Base-by-base conservation (phyloP, 2,888 invertebrate species). In the Chelonus formosanus region DNA sequence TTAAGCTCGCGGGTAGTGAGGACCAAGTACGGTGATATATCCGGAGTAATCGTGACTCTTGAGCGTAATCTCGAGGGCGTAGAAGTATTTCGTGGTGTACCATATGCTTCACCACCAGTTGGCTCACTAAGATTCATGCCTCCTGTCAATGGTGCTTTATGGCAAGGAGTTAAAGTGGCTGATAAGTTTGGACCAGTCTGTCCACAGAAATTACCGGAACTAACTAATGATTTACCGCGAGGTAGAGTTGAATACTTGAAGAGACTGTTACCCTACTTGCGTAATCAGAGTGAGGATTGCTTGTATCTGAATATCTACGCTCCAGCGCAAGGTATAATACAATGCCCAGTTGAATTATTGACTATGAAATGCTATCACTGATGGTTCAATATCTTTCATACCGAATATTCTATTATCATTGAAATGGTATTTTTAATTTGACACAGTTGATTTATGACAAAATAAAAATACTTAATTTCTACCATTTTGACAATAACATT, bases 241-340 rank as follows among this genome's bases (percentile, higher is more conserved):
- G 97, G 96, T 34, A 87, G 97, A 71, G 86, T 94, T 79, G 95
- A 96, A 81, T 94, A 96, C 83, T 88, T 98, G 78, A 93, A 91
- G 84, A 89, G 96, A 78, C 88, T 98, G 84, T 85, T 95, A 76
- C 95, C 96, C 50, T 92, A 93, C 84, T 88, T 98, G 75, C 90
- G 90, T 75, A 93, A 96, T 84, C 97, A 98, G 86, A 95, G 93
- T 74, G 98, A 98, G 87, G 97, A 98, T 87, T 98, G 98, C 82
- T 90, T 98, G 70, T 97, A 96, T 85, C 89, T 98, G 82, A 98
- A 98, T 86, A 92, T 98, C 80, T 98, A 97, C 87, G 95, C 96
- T 35, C 98, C 98, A 62, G 93, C 93, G 76, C 93, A 94, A 92
- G 96, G 97, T 97, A 87, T 89, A 90, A 40, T 40, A 40, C 40